Conservation (phyloP, 30 jellyfish, hydroid and myxozoan genomes). For the Aurelia sp. region DNA sequence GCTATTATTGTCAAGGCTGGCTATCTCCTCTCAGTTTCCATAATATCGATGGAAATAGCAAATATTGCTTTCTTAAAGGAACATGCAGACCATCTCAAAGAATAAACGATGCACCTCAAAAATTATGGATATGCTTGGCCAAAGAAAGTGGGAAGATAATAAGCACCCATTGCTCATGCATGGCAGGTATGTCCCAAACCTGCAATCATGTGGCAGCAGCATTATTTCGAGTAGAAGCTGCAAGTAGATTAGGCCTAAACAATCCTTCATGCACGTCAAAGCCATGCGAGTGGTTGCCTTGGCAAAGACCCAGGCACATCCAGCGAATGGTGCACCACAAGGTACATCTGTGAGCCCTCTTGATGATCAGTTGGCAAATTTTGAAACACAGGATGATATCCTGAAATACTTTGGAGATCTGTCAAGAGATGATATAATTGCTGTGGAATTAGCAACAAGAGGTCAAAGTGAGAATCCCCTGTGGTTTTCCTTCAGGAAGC, state of each 20-base stretch:
- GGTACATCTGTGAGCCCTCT: not conserved
- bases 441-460: not conserved
- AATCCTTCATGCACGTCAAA: conserved; percentile 23
- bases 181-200: conserved; percentile 61
- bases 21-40: conserved; percentile 14
- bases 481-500: not conserved
- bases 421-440: not conserved
- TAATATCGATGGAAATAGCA: not conserved
- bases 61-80: conserved; percentile 36
- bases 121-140: conserved; percentile 46
- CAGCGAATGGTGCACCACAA: not conserved
- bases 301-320: no score
- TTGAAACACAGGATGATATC: no score
- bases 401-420: not conserved
- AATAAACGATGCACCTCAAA: conserved; percentile 31
- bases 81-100: conserved; percentile 40
- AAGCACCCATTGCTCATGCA: conserved; percentile 53
- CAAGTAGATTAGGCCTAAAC: no score
- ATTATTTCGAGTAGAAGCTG: no score
- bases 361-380: not conserved
- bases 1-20: conserved; percentile 63
- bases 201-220: conserved; percentile 5
- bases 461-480: not conserved
- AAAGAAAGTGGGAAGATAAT: conserved; percentile 44
- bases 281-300: conserved; percentile 42